phyloP scores from a whole-genome alignment of 1,140 invertebrate genomes.

The Apis dorsata region DNA sequence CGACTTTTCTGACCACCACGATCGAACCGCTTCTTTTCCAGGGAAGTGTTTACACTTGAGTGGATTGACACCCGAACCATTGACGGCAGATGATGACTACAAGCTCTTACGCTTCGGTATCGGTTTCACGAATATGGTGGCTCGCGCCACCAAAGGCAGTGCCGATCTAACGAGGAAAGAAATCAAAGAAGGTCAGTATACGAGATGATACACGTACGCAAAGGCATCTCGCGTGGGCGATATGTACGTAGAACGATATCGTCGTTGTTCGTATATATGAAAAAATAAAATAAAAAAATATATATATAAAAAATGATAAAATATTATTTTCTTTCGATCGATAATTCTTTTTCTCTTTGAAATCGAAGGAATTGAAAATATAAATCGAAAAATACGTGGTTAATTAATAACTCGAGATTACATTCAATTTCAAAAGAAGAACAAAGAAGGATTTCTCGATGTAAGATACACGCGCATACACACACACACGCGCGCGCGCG shows the following conservation, averaged over 20 bases:
- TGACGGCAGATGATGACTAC: slow-evolving; percentile 97
- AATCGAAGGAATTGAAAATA: too few species aligned
- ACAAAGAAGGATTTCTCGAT: neutral
- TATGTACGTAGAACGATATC: neutral
- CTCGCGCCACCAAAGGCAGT: slow-evolving; percentile 95
- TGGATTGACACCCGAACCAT: slow-evolving; percentile 95
- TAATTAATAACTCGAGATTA: too few species aligned
- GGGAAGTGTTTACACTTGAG: slow-evolving; percentile 98
- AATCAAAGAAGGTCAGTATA: slow-evolving; percentile 91
- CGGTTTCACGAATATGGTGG: slow-evolving; percentile 98
- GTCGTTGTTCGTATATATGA: neutral
- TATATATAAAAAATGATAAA: too few species aligned
- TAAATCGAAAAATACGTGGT: too few species aligned
- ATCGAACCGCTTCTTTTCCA: slow-evolving; percentile 74
- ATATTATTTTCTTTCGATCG: too few species aligned
- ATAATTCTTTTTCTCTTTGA: too few species aligned
- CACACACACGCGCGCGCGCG: too few species aligned
- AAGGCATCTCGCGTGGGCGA: neutral
- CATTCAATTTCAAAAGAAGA: too few species aligned
- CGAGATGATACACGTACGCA: too few species aligned
- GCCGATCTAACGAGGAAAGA: slow-evolving; percentile 97
- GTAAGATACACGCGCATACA: neutral
- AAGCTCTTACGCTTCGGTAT: slow-evolving; percentile 96
- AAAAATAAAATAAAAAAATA: too few species aligned
- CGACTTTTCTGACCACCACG: neutral